These are phyloP conservation scores for Lithodes maja DNA, from an alignment of 2,888 invertebrate species.

Conservation along the genomic window DNA sequence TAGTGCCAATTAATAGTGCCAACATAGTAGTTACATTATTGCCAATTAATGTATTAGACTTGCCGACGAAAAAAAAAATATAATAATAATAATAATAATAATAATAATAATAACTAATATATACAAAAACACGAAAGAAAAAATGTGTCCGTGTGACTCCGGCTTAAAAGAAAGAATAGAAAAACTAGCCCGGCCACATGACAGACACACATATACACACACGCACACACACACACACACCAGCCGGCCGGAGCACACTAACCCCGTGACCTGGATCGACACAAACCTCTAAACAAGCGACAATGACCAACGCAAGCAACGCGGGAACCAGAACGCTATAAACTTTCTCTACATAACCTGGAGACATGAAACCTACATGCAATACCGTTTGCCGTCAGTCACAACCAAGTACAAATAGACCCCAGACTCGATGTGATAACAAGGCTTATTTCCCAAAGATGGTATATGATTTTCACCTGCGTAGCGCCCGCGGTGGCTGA, in stretches of 20 bases:
- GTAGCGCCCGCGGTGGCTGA: neutral
- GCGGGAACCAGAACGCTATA: neutral
- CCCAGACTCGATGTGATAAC: neutral
- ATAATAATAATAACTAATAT: neutral
- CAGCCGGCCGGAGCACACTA: conserved; percentile 11
- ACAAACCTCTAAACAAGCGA: neutral
- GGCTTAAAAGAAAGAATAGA: neutral
- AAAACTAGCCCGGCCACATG: neutral
- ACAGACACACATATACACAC: neutral
- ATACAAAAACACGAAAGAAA: neutral
- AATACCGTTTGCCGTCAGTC: neutral
- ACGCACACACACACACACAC: neutral
- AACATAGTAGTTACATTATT: no score
- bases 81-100: no score
- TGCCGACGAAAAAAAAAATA: no score
- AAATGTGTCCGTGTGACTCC: neutral
- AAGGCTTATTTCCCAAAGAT: neutral
- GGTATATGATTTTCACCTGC: neutral
- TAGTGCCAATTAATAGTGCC: no score
- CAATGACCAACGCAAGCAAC: conserved; percentile 11
- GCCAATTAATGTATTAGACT: no score
- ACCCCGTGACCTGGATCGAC: conserved; percentile 17
- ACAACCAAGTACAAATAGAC: neutral
- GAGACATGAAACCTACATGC: neutral
- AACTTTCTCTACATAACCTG: neutral